These are phyloP conservation scores for Serranus cabrilla DNA, from an alignment of 2,797 vertebrate genomes.

Conservation along the genomic window DNA sequence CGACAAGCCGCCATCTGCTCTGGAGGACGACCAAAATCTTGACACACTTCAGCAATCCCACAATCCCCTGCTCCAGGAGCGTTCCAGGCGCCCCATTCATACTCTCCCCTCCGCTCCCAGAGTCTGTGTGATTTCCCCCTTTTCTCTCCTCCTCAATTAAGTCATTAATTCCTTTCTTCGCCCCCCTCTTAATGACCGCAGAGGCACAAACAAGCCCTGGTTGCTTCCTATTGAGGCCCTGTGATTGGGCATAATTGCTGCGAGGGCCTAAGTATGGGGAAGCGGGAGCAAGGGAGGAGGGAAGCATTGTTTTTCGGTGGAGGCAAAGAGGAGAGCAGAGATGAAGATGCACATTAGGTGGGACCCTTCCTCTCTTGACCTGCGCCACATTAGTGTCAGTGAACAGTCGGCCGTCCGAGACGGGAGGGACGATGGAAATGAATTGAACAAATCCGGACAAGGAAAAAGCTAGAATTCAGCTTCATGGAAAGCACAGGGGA, in stretches of 20 bases:
- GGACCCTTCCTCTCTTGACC: constrained; percentile 95
- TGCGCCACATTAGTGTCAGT: constrained; percentile 93
- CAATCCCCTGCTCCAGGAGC: constrained; percentile 96
- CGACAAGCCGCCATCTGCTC: constrained; percentile 97
- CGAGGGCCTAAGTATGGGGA: constrained; percentile 92
- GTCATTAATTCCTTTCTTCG: constrained; percentile 99
- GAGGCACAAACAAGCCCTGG: constrained; percentile 98
- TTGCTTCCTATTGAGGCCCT: constrained; percentile 98
- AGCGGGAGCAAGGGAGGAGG: constrained; percentile 85
- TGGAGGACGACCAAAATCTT: constrained; percentile 98
- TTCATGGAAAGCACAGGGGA: constrained; percentile 87
- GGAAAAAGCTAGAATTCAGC: constrained; percentile 88
- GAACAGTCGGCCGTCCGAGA: constrained; percentile 91
- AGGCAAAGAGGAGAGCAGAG: constrained; percentile 89
- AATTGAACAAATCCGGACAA: constrained; percentile 79
- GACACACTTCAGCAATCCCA: constrained; percentile 97
- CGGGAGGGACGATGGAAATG: constrained; percentile 91
- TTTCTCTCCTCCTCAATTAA: constrained; percentile 99
- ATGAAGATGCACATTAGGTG: constrained; percentile 94
- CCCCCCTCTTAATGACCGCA: constrained; percentile 96
- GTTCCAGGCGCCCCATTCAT: constrained; percentile 92
- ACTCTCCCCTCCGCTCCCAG: constrained; percentile 93
- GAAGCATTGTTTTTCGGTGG: constrained; percentile 91
- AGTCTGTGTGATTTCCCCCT: constrained; percentile 90
- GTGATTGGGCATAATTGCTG: constrained; percentile 99